phyloP scores from a whole-genome alignment of 2,888 invertebrate genomes.

The Amiota mariae region DNA sequence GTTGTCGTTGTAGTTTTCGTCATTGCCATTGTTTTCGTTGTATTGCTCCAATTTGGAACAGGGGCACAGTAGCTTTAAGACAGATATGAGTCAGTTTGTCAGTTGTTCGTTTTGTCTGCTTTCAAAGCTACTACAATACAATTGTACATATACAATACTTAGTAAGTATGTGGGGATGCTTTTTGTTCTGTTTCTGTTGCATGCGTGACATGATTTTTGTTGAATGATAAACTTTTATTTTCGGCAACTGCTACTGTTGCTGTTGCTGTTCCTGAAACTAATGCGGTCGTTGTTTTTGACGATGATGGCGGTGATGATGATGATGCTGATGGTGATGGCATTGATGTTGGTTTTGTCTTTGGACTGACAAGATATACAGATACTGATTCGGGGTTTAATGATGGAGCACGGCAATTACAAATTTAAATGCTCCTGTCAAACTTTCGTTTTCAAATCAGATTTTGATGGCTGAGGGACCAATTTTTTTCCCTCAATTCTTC shows the following conservation, averaged over 20 bases:
- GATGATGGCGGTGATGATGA: conserved; percentile 4
- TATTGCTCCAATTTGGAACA: conserved; percentile 49
- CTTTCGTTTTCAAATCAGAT: conserved; percentile 46
- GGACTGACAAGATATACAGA: conserved; percentile 36
- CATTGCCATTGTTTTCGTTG: conserved; percentile 4
- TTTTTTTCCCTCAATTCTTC: background rate
- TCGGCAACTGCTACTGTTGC: conserved; percentile 30
- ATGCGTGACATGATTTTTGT: conserved; percentile 68
- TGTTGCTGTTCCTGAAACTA: conserved; percentile 1
- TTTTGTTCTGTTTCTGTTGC: conserved; percentile 38
- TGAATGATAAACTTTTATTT: conserved; percentile 53
- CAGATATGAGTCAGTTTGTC: conserved; percentile 22
- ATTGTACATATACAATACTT: too few species aligned
- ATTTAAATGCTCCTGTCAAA: conserved; percentile 67
- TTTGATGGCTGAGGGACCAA: background rate
- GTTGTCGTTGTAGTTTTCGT: conserved; percentile 3
- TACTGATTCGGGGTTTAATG: conserved; percentile 16
- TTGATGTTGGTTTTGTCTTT: background rate
- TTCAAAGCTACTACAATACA: background rate
- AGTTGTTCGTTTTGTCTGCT: conserved; percentile 14
- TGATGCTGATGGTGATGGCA: conserved; percentile 19
- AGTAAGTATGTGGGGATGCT: conserved; percentile 29
- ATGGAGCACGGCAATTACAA: conserved; percentile 67
- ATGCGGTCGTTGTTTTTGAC: background rate
- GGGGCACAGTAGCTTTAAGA: conserved; percentile 31